phyloP scores from a whole-genome alignment of 2,113 vertebrate species.

The Lepus timidus region DNA sequence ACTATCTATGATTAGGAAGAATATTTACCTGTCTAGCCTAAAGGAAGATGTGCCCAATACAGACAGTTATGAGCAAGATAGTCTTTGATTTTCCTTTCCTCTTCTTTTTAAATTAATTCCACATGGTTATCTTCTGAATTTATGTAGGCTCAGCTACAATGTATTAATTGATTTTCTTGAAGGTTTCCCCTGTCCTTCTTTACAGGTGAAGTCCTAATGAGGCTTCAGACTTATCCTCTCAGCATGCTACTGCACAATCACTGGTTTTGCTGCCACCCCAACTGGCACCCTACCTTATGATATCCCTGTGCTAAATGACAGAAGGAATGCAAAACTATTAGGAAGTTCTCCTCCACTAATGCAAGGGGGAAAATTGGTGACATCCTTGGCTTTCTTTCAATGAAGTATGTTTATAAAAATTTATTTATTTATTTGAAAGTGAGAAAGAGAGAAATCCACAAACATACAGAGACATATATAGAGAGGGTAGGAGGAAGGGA shows the following conservation, averaged over 20 bases:
- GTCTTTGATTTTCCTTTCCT: not conserved
- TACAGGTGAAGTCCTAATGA: not conserved
- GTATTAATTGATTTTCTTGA: not conserved
- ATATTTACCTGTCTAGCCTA: not conserved
- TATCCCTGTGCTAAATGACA: constrained; percentile 12
- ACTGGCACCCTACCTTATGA: not conserved
- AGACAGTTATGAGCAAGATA: constrained; percentile 1
- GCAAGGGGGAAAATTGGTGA: not conserved
- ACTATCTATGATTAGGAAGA: not conserved
- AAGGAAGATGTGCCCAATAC: constrained; percentile 2
- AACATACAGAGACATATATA: too few relatives aligned
- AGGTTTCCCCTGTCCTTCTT: not conserved
- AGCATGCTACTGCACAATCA: accelerated
- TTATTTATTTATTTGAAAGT: too few relatives aligned
- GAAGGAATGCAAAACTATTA: constrained; percentile 26
- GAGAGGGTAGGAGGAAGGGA: too few relatives aligned
- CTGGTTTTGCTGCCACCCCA: not conserved
- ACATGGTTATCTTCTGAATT: constrained; percentile 17
- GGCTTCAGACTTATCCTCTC: not conserved
- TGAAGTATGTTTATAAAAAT: too few relatives aligned
- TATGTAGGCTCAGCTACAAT: not conserved
- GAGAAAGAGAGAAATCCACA: too few relatives aligned
- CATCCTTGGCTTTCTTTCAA: constrained; percentile 20
- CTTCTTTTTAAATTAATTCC: not conserved
- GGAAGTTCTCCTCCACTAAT: not conserved